phyloP scores from a whole-genome alignment of 2,113 vertebrate species.

The Ranitomeya imitator region DNA sequence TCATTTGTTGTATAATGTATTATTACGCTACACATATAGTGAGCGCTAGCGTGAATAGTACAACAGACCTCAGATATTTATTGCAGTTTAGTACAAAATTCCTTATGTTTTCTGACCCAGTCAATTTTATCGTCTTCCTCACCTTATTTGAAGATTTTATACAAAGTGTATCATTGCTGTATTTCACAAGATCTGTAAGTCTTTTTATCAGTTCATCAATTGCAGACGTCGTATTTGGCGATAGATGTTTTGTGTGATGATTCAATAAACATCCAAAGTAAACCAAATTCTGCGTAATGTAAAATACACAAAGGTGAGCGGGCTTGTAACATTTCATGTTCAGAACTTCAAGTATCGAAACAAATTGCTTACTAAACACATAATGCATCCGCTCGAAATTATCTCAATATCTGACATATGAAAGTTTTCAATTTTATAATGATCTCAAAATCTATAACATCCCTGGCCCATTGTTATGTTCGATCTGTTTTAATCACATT shows the following conservation, averaged over 20 bases:
- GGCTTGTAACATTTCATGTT: too few relatives aligned
- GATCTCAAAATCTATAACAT: neutral
- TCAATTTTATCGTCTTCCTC: neutral
- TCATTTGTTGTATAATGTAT: too few relatives aligned
- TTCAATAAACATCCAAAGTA: neutral
- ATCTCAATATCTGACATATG: neutral
- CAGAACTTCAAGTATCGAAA: neutral
- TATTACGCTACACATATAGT: too few relatives aligned
- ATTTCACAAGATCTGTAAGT: neutral
- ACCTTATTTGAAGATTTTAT: neutral
- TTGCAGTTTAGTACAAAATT: neutral
- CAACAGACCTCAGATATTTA: neutral
- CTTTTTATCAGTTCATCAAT: neutral
- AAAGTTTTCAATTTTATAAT: neutral
- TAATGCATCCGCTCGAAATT: neutral
- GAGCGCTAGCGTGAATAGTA: too few relatives aligned
- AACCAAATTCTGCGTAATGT: slow-evolving; percentile 1
- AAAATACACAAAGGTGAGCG: neutral
- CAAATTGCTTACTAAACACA: neutral
- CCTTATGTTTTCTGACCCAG: neutral
- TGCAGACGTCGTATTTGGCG: neutral
- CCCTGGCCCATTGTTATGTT: neutral
- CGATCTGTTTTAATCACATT: neutral
- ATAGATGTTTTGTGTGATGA: neutral
- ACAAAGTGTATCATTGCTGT: neutral